phyloP scores from a whole-genome alignment of 2,888 invertebrate genomes.

The Patella pellucida region DNA sequence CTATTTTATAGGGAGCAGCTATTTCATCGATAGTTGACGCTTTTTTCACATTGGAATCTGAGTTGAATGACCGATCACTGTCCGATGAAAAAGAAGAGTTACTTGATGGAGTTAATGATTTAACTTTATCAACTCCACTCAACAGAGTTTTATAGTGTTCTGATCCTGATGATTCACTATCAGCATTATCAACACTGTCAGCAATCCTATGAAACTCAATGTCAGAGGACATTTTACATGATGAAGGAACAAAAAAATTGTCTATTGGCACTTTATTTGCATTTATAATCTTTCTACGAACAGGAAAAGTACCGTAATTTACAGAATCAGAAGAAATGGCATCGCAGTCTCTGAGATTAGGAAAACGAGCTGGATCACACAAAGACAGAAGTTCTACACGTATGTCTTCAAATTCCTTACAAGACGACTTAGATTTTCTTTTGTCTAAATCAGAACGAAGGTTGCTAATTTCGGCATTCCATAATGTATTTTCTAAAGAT shows the following conservation, averaged over 20 bases:
- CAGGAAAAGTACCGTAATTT: conserved; percentile 53
- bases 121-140: background rate
- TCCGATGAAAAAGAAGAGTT: conserved; percentile 24
- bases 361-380: conserved; percentile 48
- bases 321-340: conserved; percentile 24
- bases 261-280: conserved; percentile 21
- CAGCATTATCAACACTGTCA: conserved; percentile 19
- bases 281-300: conserved; percentile 45
- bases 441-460: conserved; percentile 32
- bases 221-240: conserved; percentile 18
- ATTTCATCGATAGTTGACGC: conserved; percentile 12
- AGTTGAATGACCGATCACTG: conserved; percentile 20
- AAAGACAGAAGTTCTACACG: conserved; percentile 41
- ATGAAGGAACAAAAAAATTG: conserved; percentile 15
- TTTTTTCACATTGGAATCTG: background rate
- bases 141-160: conserved; percentile 13
- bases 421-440: conserved; percentile 24
- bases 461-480: conserved; percentile 56
- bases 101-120: conserved; percentile 22
- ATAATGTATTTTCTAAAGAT: conserved; percentile 59
- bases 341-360: conserved; percentile 51
- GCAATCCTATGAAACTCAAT: conserved; percentile 29
- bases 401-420: conserved; percentile 61
- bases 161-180: conserved; percentile 18
- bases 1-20: conserved; percentile 24